Evolutionary conservation across 2,888 invertebrate species (phyloP).

Genomic region (Phania funesta): DNA sequence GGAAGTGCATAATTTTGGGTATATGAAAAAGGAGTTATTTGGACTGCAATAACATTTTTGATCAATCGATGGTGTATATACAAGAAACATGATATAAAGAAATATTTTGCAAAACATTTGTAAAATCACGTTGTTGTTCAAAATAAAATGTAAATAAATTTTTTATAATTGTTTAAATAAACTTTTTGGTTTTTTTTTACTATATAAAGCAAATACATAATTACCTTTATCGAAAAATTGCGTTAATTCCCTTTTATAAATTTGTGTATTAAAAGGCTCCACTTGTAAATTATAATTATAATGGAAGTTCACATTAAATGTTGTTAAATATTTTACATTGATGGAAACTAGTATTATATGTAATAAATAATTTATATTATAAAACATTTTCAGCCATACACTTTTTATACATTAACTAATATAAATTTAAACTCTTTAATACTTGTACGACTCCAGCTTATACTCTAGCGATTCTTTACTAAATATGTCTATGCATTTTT

Average conservation of each 20-base stretch:
- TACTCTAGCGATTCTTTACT: background rate
- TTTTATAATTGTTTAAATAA: background rate
- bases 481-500: background rate
- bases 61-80: background rate
- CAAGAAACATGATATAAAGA: background rate
- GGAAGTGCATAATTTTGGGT: constrained; percentile 84
- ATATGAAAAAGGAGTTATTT: constrained; percentile 91
- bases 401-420: background rate
- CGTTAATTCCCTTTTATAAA: constrained; percentile 74
- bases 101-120: background rate
- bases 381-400: constrained; percentile 25
- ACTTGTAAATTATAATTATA: constrained; percentile 70
- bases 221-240: constrained; percentile 77
- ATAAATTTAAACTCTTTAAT: constrained; percentile 1
- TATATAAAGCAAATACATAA: background rate
- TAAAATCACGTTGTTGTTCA: background rate
- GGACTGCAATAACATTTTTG: constrained; percentile 82
- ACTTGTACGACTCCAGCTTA: background rate
- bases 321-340: constrained; percentile 45
- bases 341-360: constrained; percentile 67
- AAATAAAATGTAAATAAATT: background rate
- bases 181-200: background rate
- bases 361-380: constrained; percentile 29
- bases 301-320: constrained; percentile 73
- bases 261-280: constrained; percentile 71